Base-by-base conservation (phyloP, 2,888 invertebrate species). In the Thysanoteuthis rhombus region DNA sequence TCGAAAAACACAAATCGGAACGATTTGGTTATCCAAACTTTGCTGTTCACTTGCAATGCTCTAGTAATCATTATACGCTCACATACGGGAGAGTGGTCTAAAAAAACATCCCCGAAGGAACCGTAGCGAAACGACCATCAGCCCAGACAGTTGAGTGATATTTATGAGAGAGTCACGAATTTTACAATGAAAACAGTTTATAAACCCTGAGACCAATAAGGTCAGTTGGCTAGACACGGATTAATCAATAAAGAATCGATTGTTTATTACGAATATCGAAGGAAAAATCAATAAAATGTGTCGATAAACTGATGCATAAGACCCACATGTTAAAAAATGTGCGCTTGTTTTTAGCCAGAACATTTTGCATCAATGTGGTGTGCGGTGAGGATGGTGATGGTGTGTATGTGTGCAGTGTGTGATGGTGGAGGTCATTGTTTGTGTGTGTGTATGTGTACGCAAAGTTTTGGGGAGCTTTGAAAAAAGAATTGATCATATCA, bases 121-220 rank as follows among this genome's bases (percentile, higher is more conserved):
- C 52, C 0, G 52, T 52, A 25, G 22, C 52, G 52, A 75, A n/a
- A 75, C 16, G n/a, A n/a, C 36, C n/a, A n/a, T n/a, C n/a, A 75
- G 36, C n/a, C 75, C n/a, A 75, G n/a, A 75, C n/a, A 75, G n/a
- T 1, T 75, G n/a, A n/a, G 75, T 75, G 75, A 75, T 4, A n/a
- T n/a, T 75, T n/a, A n/a, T n/a, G 75, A n/a, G 75, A 75, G n/a
- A n/a, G n/a, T 75, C 75, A 75, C 75, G n/a, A n/a, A 75, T 75
- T 75, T n/a, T 75, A 75, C n/a, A 75, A 75, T 75, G n/a, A 75
- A 75, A 75, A 75, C n/a, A 75, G n/a, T 75, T 75, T 75, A n/a
- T n/a, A 75, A 75, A 19, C 75, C n/a, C n/a, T 12, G n/a, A n/a
- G n/a, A n/a, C 12, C 75, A 75, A 75, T 75, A 75, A n/a, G n/a